These are phyloP conservation scores for Mesochorus sp. DNA, from an alignment of 2,888 invertebrate species.

Conservation along the genomic window DNA sequence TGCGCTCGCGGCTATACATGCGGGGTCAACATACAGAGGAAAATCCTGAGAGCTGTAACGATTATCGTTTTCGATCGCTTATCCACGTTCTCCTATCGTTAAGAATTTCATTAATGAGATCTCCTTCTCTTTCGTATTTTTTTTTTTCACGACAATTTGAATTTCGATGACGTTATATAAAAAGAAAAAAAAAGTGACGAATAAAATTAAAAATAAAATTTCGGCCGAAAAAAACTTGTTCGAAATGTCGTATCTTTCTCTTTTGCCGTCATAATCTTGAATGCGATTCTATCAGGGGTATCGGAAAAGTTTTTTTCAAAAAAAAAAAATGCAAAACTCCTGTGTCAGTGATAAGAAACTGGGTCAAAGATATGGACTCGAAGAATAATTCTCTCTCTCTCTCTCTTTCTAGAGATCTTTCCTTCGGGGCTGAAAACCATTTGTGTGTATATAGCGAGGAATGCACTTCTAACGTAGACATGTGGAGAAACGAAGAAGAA, in stretches of 20 bases:
- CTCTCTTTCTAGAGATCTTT: neutral
- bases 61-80: slow-evolving; percentile 32
- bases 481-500: slow-evolving; percentile 5
- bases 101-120: slow-evolving; percentile 25
- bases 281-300: neutral
- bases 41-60: slow-evolving; percentile 26
- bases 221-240: too few relatives aligned
- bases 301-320: neutral
- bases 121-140: neutral
- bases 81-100: too few relatives aligned
- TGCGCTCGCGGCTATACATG: slow-evolving; percentile 7
- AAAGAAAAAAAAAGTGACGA: neutral
- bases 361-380: slow-evolving; percentile 20
- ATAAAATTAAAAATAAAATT: neutral
- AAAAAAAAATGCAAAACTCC: neutral
- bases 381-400: neutral
- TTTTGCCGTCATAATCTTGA: neutral
- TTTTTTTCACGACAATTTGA: neutral
- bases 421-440: neutral
- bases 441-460: neutral
- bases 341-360: slow-evolving; percentile 35
- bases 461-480: slow-evolving; percentile 19
- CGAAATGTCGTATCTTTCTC: too few relatives aligned
- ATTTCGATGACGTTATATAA: neutral
- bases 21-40: neutral